Evolutionary conservation across 2,113 vertebrate species (phyloP).

Genomic region (Nymphicus hollandicus): DNA sequence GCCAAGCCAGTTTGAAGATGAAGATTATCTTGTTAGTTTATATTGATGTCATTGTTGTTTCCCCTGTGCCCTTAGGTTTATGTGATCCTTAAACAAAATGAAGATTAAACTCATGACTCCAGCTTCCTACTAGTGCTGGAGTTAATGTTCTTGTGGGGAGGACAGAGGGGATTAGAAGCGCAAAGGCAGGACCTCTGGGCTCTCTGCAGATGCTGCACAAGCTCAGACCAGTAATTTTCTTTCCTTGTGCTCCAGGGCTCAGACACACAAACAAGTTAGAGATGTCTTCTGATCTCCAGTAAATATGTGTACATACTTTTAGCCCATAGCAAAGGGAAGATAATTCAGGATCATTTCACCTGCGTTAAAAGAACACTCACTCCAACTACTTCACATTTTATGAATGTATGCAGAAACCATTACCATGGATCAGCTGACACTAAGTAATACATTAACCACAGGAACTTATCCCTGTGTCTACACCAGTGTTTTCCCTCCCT

Average conservation of each 20-base stretch:
- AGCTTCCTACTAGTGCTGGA: neutral
- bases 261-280: neutral
- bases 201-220: constrained; percentile 4
- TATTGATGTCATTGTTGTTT: neutral
- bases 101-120: constrained; percentile 22
- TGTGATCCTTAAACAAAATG: constrained; percentile 5
- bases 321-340: constrained; percentile 6
- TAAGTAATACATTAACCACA: neutral
- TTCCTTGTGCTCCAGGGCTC: neutral
- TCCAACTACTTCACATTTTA: constrained; percentile 36
- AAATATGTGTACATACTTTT: neutral
- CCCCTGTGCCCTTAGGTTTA: neutral
- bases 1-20: neutral
- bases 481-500: neutral
- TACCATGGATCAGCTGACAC: neutral
- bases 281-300: constrained; percentile 7
- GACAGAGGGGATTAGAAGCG: neutral
- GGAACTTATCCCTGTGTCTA: neutral
- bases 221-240: neutral
- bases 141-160: neutral
- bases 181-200: neutral
- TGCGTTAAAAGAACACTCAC: constrained; percentile 34
- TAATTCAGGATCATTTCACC: constrained; percentile 13
- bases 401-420: neutral
- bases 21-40: constrained; percentile 17